Evolutionary conservation across 2,797 vertebrate genomes (phyloP), one percentile per base, ranked within the genome.

Genomic region (Amazona ochrocephala): DNA sequence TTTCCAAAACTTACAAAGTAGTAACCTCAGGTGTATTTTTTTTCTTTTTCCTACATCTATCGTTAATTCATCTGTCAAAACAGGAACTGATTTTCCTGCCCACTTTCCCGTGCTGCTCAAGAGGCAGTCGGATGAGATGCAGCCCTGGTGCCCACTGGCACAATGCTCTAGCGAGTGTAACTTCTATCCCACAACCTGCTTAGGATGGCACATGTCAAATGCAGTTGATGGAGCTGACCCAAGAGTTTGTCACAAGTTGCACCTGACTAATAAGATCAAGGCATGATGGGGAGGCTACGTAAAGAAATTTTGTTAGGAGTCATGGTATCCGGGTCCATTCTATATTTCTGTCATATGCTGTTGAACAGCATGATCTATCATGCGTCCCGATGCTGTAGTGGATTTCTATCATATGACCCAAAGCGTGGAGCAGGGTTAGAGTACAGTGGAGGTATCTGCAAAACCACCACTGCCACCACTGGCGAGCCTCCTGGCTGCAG

Each of bases 351-450:
- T 42, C n/a, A 30, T 0, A 0, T 45, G n/a, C 53, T 78, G 11
- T 30, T 37, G 30, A 78, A 26, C 37, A 64, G 11, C n/a, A n/a
- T 0, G 0, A 8, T 58, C 30, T 8, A 6, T 64, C 21, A 60
- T 3, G 0, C 0, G 0, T 62, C 29, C 12, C 0, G 0, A 4
- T 17, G 20, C 32, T 76, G 27, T n/a, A 19, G 9, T 21, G 37
- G 3, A 2, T 65, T 79, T 50, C 44, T 20, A 13, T 53, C 14
- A 23, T 39, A 24, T 24, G 24, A 18, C 22, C 23, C 27, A 34
- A 45, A 32, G 10, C 3, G 5, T 34, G 9, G 45, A 50, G 45
- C 39, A 54, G 19, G 18, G 5, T 61, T 50, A 39, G 21, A 34
- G 17, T 56, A 30, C 51, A 58, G 50, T 39, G 42, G 24, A 61